phyloP scores from a whole-genome alignment of 2,888 invertebrate species.

The Cephus nigrinus region DNA sequence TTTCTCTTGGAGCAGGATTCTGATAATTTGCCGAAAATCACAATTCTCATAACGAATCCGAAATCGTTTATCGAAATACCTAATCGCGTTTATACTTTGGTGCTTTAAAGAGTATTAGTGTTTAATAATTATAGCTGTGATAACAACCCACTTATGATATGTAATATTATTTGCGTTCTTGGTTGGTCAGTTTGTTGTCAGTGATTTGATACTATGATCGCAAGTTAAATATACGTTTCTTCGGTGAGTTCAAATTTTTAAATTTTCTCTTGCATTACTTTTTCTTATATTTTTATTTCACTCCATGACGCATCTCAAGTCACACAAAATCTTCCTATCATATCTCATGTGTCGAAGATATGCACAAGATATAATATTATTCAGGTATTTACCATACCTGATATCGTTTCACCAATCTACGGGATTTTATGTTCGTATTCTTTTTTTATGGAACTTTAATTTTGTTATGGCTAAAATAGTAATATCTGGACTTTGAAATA shows the following conservation, averaged over 20 bases:
- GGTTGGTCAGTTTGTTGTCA: conserved; percentile 35
- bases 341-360: background rate
- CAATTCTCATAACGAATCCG: conserved; percentile 14
- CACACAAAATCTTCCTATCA: background rate
- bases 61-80: conserved; percentile 24
- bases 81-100: conserved; percentile 17
- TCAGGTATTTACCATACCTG: background rate
- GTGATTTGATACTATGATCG: conserved; percentile 31
- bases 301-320: background rate
- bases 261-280: background rate
- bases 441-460: background rate
- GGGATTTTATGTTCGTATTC: background rate
- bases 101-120: conserved; percentile 34
- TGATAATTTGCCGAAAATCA: conserved; percentile 23
- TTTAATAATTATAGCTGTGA: conserved; percentile 43
- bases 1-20: conserved; percentile 21
- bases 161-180: conserved; percentile 32
- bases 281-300: conserved; percentile 8
- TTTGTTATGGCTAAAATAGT: background rate
- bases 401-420: background rate
- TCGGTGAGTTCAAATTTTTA: conserved; percentile 33
- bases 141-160: conserved; percentile 33
- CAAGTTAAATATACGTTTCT: conserved; percentile 28
- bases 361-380: background rate
- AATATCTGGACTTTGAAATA: background rate